Percentiles rank a stretch among this genome's conserved stretches.
Evolutionary conservation across 1,140 invertebrate genomes (phyloP).

Genomic region (Cheumatopsyche charites): DNA sequence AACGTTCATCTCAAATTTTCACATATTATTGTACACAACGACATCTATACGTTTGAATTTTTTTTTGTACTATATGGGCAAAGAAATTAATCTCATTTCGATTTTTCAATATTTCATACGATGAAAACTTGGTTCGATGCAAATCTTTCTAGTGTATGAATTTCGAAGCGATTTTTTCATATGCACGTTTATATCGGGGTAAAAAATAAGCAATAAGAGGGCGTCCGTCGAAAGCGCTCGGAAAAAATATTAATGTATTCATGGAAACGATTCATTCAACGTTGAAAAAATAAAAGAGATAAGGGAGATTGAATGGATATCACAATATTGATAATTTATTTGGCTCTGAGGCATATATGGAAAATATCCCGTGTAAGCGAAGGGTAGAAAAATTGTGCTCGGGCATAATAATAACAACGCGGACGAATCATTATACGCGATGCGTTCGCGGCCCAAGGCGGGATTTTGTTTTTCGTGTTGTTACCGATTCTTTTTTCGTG

Average conservation of each 20-base stretch:
- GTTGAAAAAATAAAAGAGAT: slow-evolving; percentile 37
- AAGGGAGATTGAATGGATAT: slow-evolving; percentile 44
- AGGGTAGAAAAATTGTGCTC: slow-evolving; percentile 40
- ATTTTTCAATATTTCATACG: too few relatives aligned
- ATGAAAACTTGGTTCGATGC: too few relatives aligned
- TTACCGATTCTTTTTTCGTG: not conserved
- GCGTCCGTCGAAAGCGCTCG: not conserved
- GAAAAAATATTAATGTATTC: slow-evolving; percentile 40
- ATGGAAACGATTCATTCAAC: slow-evolving; percentile 34
- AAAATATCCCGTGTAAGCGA: slow-evolving; percentile 23
- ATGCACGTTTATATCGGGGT: too few relatives aligned
- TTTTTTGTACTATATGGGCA: too few relatives aligned
- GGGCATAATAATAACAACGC: slow-evolving; percentile 38
- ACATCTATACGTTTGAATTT: too few relatives aligned
- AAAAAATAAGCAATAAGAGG: not conserved
- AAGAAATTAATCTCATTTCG: too few relatives aligned
- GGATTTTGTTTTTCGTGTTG: slow-evolving; percentile 22
- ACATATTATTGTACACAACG: too few relatives aligned
- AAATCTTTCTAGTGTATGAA: too few relatives aligned
- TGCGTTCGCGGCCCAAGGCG: slow-evolving; percentile 29
- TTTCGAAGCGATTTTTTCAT: too few relatives aligned
- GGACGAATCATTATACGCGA: slow-evolving; percentile 24
- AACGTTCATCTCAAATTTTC: too few relatives aligned
- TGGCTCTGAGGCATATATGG: slow-evolving; percentile 44
- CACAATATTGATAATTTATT: slow-evolving; percentile 48